Evolutionary conservation across 2,113 vertebrate genomes (phyloP), one percentile per base, ranked within the genome.

Genomic region (Mormoops blainvillei): DNA sequence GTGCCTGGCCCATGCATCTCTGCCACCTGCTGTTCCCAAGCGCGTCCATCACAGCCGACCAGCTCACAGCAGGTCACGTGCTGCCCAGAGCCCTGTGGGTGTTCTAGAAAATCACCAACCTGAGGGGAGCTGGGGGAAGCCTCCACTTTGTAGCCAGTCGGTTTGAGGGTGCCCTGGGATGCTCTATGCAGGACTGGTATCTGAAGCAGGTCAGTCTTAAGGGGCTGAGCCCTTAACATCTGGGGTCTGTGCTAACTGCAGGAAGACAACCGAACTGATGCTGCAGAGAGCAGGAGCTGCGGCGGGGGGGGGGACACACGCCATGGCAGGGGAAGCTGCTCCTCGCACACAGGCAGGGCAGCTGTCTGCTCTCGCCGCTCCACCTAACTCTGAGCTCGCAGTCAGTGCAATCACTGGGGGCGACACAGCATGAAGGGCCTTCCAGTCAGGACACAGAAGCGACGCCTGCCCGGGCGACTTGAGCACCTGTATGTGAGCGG

Each of bases 241-340:
- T 4, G 28, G 28, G 28, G 28, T 31, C 61, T 24, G 13, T 28
- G 61, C 61, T 26, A 15, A 28, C 61, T 65, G 12, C 61, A 33
- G 61, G 61, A 16, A 65, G 61, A 16, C 12, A 15, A 11, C 61
- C 1, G 14, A 5, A 33, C 31, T 28, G 61, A 63, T 13, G 61
- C 14, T 4, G 13, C 61, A 31, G 26, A 14, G 28, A 4, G 61
- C 28, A 1, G 61, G 61, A 12, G 14, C 61, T 65, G 28, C 61
- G 26, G 2, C 4, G 26, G 11, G 12, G 10, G 4, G 13, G 13
- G 14, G 0, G 28, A n/a, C n/a, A n/a, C n/a, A n/a, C 2, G 28
- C 61, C 31, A 28, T 0, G 61, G 11, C 28, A 16, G 61, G 31
- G 31, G 2, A 63, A 65, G 61, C 28, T 11, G 58, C 61, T 16